Evolutionary conservation across 2,888 invertebrate species (phyloP), one percentile per base, ranked within the genome.

Genomic region (Pycnomerus fuliginosus): DNA sequence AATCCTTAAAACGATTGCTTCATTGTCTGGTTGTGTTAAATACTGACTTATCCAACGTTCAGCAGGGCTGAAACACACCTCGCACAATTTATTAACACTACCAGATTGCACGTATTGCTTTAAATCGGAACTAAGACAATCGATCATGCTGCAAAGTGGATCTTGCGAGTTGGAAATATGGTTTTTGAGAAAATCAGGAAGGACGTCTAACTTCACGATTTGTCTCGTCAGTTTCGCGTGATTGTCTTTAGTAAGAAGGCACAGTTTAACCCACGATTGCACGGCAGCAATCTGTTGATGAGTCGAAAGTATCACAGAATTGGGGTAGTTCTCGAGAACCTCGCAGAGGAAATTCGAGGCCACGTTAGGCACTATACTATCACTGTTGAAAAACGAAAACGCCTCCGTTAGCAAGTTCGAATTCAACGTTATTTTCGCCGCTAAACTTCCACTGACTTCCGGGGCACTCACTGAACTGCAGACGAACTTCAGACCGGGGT

Each of bases 221-320:
- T 56, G 58, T 25, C 34, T 48, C 0, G 66, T 64, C 23, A 70
- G 45, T 33, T 58, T 54, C 16, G 49, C 49, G 24, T 50, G 41
- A 20, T 56, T 44, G 11, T 62, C 62, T 4, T 52, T 50, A 7
- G 60, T 58, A 24, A 69, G 39, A 14, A 71, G 45, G 38, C 65
- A 64, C 29, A 65, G 62, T 44, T 66, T 65, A 2, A 65, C 46
- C 71, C 71, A 71, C 3, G 64, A 62, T 31, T 66, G 67, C 14
- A 71, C 42, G 14, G 65, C 57, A 11, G 59, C 38, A 11, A 44
- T 52, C 52, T 69, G 65, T 43, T 68, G 64, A 28, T 56, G 50
- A 10, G 55, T 35, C 1, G 55, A 50, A 16, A 67, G 32, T 5
- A 58, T 46, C 29, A 58, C 53, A 24, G 47, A 56, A 20, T 52